phyloP scores from a whole-genome alignment of 2,797 vertebrate genomes.

The Onychomys torridus region DNA sequence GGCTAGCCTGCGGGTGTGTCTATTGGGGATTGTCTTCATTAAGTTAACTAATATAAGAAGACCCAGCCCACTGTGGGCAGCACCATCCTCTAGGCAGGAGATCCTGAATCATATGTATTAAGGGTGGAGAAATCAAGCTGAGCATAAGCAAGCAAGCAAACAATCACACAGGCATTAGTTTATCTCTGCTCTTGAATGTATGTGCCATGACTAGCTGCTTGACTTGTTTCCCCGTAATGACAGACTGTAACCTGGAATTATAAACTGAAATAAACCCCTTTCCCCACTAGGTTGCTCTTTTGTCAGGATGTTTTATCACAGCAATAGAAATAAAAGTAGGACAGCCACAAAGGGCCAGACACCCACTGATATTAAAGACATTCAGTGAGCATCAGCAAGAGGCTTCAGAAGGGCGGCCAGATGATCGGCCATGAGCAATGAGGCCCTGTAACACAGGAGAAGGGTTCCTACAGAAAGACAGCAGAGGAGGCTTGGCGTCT shows the following conservation, averaged over 20 bases:
- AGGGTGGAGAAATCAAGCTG: not conserved
- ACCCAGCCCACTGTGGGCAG: not conserved
- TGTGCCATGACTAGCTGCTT: not conserved
- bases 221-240: not conserved
- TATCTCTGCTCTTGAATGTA: not conserved
- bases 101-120: not conserved
- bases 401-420: slow-evolving; percentile 1
- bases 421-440: not conserved
- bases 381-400: slow-evolving; percentile 44
- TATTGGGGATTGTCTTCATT: not conserved
- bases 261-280: not conserved
- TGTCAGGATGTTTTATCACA: not conserved
- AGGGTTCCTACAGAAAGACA: slow-evolving; percentile 56
- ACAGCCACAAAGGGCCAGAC: not conserved
- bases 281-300: not conserved
- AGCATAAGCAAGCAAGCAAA: not conserved
- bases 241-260: not conserved
- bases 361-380: slow-evolving; percentile 5
- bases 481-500: not conserved
- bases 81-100: not conserved
- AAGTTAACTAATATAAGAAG: not conserved
- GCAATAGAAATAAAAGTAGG: not conserved
- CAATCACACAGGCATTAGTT: not conserved
- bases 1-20: not conserved
- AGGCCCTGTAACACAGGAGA: not conserved